phyloP scores from a whole-genome alignment of 1,140 invertebrate genomes.

The Neuroterus valhalla region DNA sequence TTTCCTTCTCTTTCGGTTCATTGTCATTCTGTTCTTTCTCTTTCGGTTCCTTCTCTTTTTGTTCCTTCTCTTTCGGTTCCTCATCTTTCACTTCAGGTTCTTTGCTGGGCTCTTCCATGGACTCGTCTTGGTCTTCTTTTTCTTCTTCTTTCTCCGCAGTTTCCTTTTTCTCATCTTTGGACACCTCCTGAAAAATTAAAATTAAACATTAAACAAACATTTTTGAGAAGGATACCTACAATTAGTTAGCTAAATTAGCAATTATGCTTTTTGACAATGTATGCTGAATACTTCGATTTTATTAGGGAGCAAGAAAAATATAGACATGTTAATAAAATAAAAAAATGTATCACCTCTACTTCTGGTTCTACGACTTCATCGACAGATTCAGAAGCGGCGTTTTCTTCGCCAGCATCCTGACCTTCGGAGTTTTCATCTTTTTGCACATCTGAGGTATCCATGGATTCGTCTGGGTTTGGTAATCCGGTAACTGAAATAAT shows the following conservation, averaged over 20 bases:
- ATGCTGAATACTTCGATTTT: not conserved
- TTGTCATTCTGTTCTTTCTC: conserved; percentile 62
- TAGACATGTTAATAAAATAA: conserved; percentile 21
- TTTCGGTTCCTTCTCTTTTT: too few species aligned
- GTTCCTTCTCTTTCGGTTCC: conserved; percentile 68
- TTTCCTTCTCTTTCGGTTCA: not conserved
- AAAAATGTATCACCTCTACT: conserved; percentile 64
- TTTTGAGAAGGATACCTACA: too few species aligned
- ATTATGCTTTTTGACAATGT: not conserved
- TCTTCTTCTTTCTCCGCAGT: conserved; percentile 63
- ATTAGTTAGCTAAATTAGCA: too few species aligned
- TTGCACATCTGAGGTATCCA: conserved; percentile 54
- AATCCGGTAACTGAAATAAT: conserved; percentile 46
- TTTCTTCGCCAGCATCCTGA: conserved; percentile 60
- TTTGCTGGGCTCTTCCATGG: conserved; percentile 49
- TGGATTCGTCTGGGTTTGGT: conserved; percentile 58
- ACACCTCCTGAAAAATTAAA: conserved; percentile 35
- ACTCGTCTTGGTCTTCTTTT: conserved; percentile 37
- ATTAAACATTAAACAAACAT: too few species aligned
- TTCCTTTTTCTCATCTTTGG: conserved; percentile 55
- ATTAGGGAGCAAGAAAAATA: not conserved
- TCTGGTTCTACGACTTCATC: conserved; percentile 62
- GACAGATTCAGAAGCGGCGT: conserved; percentile 51
- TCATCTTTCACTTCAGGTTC: conserved; percentile 40
- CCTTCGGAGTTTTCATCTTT: conserved; percentile 58